Conservation (phyloP, 2,113 vertebrate species). For the Ifrita kowaldi region DNA sequence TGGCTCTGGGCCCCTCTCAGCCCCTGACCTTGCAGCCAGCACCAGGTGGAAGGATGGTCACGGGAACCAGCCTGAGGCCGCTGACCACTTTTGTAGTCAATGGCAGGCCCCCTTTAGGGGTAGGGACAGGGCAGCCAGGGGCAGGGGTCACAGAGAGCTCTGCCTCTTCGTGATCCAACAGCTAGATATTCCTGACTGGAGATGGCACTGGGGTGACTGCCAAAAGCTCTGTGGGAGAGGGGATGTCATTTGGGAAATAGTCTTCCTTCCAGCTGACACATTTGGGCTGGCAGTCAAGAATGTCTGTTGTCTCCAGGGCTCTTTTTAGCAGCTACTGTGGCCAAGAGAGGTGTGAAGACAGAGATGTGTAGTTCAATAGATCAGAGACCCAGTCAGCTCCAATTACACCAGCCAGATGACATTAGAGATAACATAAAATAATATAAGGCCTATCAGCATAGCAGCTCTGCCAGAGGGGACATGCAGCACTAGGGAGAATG, state of each 20-base stretch:
- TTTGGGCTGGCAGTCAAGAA: conserved; percentile 40
- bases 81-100: accelerated
- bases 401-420: conserved; percentile 24
- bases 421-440: conserved; percentile 3
- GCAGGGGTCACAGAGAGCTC: background rate
- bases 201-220: background rate
- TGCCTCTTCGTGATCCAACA: background rate
- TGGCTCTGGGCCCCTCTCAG: background rate
- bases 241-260: background rate
- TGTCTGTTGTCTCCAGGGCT: background rate
- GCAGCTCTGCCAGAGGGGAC: background rate
- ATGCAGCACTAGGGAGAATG: background rate
- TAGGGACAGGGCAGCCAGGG: background rate
- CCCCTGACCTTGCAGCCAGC: background rate
- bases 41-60: background rate
- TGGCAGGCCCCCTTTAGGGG: background rate
- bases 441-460: background rate
- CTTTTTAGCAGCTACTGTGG: background rate
- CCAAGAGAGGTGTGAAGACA: conserved; percentile 47
- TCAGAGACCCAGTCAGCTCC: conserved; percentile 19
- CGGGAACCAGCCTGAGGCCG: background rate
- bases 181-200: background rate
- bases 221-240: background rate
- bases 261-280: conserved; percentile 35
- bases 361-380: background rate